Conservation (phyloP, 1,140 invertebrate species). For the Dendroctonus valens region DNA sequence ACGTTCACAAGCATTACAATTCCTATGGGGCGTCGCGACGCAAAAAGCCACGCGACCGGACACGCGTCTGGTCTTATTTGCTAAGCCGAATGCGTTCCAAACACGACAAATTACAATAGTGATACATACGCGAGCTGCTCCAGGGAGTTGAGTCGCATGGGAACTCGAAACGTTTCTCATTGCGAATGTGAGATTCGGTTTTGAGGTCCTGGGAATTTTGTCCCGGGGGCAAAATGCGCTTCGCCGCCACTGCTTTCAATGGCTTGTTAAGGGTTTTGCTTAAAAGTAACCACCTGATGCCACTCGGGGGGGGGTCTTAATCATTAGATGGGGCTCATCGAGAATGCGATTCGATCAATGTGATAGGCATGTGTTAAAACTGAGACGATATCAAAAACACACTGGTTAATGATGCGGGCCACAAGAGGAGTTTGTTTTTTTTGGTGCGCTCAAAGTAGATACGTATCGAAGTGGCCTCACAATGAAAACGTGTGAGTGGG, state of each 20-base stretch:
- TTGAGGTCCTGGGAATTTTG: background rate
- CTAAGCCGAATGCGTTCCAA: slow-evolving; percentile 10
- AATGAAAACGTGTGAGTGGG: slow-evolving; percentile 12
- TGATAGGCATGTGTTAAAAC: slow-evolving; percentile 22
- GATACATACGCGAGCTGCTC: slow-evolving; percentile 19
- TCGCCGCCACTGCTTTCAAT: background rate
- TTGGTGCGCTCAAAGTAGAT: slow-evolving; percentile 3
- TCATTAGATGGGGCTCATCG: slow-evolving; percentile 11
- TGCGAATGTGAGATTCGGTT: slow-evolving; percentile 9
- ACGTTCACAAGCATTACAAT: too few relatives aligned
- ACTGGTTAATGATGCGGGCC: slow-evolving; percentile 20
- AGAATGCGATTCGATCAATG: slow-evolving; percentile 17
- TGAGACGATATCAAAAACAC: slow-evolving; percentile 17
- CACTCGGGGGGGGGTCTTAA: slow-evolving; percentile 9
- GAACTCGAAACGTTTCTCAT: slow-evolving; percentile 7
- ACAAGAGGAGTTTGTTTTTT: slow-evolving; percentile 8
- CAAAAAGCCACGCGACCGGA: slow-evolving; percentile 32
- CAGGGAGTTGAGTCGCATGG: slow-evolving; percentile 13
- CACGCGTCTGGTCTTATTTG: slow-evolving; percentile 35
- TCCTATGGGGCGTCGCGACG: slow-evolving; percentile 19
- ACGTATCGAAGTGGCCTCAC: background rate
- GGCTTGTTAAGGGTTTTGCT: slow-evolving; percentile 1
- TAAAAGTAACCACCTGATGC: slow-evolving; percentile 15
- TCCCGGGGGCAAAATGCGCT: background rate
- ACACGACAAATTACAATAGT: slow-evolving; percentile 34